Evolutionary conservation across 2,797 vertebrate species (phyloP).

Genomic region (Takifugu ocellatus): DNA sequence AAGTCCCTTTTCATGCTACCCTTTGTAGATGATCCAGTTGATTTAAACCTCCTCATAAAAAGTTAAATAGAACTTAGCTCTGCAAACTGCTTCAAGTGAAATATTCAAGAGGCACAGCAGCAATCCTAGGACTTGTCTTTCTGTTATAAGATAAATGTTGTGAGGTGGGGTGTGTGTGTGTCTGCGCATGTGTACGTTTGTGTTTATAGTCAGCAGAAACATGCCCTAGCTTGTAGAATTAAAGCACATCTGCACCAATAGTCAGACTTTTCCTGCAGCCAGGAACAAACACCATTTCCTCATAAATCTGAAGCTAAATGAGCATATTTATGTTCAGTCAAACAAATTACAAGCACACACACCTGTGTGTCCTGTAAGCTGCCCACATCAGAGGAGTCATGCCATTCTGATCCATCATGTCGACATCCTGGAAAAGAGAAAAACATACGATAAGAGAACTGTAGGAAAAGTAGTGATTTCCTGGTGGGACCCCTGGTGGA

Average conservation of each 20-base stretch:
- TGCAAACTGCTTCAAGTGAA: neutral
- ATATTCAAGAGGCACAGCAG: conserved; percentile 13
- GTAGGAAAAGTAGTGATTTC: neutral
- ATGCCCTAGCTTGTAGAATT: neutral
- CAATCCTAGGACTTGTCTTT: conserved; percentile 1
- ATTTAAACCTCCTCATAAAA: neutral
- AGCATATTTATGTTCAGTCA: neutral
- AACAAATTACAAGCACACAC: conserved; percentile 10
- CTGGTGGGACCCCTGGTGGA: too few species aligned
- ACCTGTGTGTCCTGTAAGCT: conserved; percentile 98
- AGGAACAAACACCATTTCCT: neutral
- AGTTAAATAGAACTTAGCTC: neutral
- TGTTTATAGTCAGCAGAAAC: conserved; percentile 25
- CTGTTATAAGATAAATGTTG: neutral
- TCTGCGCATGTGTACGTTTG: neutral
- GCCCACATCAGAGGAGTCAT: conserved; percentile 99
- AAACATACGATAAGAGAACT: neutral
- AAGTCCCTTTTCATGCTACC: too few species aligned
- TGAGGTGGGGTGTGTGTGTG: conserved; percentile 4
- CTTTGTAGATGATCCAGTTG: neutral
- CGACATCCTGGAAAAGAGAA: conserved; percentile 83
- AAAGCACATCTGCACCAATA: neutral
- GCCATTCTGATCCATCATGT: conserved; percentile 99
- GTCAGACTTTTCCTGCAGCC: neutral
- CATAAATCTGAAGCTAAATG: neutral